Evolutionary conservation across 2,888 invertebrate species (phyloP), one percentile per base, ranked within the genome.

Genomic region (Dyspetes luteomarginatus): DNA sequence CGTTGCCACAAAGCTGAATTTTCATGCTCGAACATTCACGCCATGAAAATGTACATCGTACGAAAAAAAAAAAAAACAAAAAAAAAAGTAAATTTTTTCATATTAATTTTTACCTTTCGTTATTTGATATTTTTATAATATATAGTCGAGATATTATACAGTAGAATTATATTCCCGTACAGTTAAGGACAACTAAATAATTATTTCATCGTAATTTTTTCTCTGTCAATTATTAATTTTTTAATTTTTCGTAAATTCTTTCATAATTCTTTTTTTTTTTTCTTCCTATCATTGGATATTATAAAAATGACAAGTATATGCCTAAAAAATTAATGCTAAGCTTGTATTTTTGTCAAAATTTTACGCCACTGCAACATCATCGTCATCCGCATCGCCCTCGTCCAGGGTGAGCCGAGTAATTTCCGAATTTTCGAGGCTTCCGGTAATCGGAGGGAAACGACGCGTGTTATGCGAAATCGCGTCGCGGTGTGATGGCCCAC

Each of bases 401-500:
- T 65, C 62, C 17, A 50, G 19, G 15, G 36, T n/a, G 56, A n/a
- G 36, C 36, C 56, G 52, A 36, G 80, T 72, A 71, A 75, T 80
- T 75, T 75, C 58, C 75, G 60, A 80, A 80, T 75, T 75, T 80
- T 71, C 48, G 71, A 52, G 71, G 60, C 50, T 80, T 68, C 68
- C 79, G 74, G 65, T 80, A 80, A 80, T 80, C 69, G 71, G 75
- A 62, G 75, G 58, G 75, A 75, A 80, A 80, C 75, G 80, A 71
- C 80, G 75, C 80, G 79, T 79, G 74, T 74, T 74, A 75, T 71
- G 71, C 55, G 71, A 30, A 50, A 50, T 74, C 68, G 62, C 65
- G 56, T 56, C 56, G 56, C 55, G 56, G 55, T 58, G 71, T 71
- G 71, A 71, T 60, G 71, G 41, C 56, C n/a, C n/a, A 36, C 36